phyloP scores from a whole-genome alignment of 1,140 invertebrate species.

The Nasonia giraulti region DNA sequence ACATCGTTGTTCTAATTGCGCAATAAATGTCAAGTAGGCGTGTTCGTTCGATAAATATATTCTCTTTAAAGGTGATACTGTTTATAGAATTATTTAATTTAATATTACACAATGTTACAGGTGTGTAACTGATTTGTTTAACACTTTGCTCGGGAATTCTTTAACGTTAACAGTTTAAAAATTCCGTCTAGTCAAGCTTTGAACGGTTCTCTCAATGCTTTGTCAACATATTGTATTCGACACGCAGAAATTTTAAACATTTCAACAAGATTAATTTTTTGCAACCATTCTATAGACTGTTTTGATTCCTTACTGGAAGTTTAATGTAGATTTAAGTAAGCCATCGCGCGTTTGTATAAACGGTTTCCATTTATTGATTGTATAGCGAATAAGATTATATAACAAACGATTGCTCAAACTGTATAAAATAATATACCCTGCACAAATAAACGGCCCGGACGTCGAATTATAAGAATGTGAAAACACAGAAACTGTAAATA shows the following conservation, averaged over 20 bases:
- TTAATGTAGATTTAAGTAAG: conserved; percentile 22
- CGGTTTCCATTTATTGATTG: conserved; percentile 4
- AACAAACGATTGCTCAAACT: not conserved
- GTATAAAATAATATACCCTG: conserved; percentile 27
- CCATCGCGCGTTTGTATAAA: not conserved
- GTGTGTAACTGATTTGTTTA: not conserved
- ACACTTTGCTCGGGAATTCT: not conserved
- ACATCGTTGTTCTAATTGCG: no score
- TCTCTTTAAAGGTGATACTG: not conserved
- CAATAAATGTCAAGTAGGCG: not conserved
- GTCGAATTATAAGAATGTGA: not conserved
- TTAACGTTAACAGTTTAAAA: conserved; percentile 14
- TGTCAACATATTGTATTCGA: conserved; percentile 25
- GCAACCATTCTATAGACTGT: conserved; percentile 22
- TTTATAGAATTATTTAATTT: not conserved
- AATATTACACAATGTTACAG: not conserved
- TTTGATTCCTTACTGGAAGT: conserved; percentile 23
- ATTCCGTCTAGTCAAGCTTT: conserved; percentile 44
- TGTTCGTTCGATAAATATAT: not conserved
- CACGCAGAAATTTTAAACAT: not conserved
- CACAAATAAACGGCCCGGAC: not conserved
- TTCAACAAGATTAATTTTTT: not conserved
- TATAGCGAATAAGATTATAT: conserved; percentile 6
- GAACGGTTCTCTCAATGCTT: not conserved
- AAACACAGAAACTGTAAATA: conserved; percentile 35